Evolutionary conservation across 1,140 invertebrate genomes (phyloP).

Genomic region (Metopolophium dirhodum): DNA sequence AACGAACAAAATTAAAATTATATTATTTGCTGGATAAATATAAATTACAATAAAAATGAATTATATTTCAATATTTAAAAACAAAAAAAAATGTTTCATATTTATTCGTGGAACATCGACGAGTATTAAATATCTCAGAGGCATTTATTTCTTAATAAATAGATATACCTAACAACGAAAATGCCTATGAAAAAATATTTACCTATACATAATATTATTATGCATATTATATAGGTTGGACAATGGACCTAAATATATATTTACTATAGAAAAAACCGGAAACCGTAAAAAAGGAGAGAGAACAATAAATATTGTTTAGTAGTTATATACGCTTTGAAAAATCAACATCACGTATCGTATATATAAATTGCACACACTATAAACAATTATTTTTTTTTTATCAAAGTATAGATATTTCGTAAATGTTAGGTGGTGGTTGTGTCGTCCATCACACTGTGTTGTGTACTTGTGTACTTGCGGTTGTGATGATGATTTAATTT

Average conservation of each 20-base stretch:
- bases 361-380: not conserved
- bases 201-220: not conserved
- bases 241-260: no score
- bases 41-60: not conserved
- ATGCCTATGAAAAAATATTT: not conserved
- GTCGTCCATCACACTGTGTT: not conserved
- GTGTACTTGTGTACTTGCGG: no score
- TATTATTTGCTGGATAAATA: not conserved
- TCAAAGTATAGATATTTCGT: not conserved
- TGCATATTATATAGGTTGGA: not conserved
- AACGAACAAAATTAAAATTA: conserved; percentile 5
- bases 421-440: not conserved
- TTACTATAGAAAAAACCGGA: not conserved
- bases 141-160: not conserved
- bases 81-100: not conserved
- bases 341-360: not conserved
- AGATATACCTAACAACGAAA: not conserved
- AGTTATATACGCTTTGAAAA: not conserved
- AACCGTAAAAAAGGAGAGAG: not conserved
- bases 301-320: not conserved
- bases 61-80: not conserved
- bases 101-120: not conserved
- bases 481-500: not conserved
- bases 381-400: not conserved
- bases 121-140: not conserved